phyloP scores from a whole-genome alignment of 1,140 invertebrate genomes.

The Metaphire vulgaris region DNA sequence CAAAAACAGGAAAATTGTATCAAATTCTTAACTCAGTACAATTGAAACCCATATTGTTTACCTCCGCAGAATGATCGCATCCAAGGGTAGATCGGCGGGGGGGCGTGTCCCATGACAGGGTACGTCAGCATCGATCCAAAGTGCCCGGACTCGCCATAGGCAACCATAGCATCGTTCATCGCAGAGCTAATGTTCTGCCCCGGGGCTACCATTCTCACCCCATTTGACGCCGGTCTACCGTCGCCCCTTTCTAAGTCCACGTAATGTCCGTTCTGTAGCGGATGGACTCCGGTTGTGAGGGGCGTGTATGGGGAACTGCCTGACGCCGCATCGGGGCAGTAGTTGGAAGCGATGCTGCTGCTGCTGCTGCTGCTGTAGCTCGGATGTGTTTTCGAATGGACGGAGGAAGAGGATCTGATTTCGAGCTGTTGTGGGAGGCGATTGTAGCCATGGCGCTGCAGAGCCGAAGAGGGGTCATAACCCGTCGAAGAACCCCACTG shows the following conservation, averaged over 20 bases:
- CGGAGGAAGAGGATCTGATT: background rate
- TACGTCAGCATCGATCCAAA: background rate
- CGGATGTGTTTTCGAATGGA: background rate
- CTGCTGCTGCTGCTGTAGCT: too few species aligned
- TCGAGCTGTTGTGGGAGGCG: background rate
- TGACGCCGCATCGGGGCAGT: background rate
- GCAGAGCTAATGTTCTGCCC: background rate
- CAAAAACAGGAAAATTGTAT: too few species aligned
- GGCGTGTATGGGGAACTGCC: background rate
- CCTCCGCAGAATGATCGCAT: slow-evolving; percentile 61
- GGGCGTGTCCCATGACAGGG: slow-evolving; percentile 12
- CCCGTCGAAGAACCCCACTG: background rate
- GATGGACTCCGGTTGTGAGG: background rate
- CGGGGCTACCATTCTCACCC: background rate
- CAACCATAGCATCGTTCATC: background rate
- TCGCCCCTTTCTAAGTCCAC: background rate
- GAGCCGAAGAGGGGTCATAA: too few species aligned
- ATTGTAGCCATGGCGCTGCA: background rate
- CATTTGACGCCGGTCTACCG: background rate
- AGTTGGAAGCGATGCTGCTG: too few species aligned
- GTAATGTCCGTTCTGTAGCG: background rate
- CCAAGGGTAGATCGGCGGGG: slow-evolving; percentile 76
- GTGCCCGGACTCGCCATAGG: background rate
- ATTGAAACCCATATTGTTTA: too few species aligned
- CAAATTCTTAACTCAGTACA: too few species aligned